Base-by-base conservation (phyloP, 2,797 vertebrate species). In the Hydrolagus colliei region DNA sequence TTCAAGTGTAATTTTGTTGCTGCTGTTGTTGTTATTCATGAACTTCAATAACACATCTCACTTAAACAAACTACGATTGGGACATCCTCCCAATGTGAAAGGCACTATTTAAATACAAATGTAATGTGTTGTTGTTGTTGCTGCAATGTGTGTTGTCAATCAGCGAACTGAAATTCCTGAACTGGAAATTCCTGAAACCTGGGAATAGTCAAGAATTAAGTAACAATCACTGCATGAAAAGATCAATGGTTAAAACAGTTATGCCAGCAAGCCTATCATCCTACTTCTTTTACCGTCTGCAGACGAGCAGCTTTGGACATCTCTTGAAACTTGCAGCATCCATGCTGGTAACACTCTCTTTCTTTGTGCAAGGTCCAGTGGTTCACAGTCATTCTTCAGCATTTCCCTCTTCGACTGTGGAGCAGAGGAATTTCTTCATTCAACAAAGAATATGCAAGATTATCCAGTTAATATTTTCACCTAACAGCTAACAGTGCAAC, bases 331-430 rank as follows among this genome's bases (percentile, higher is more conserved):
- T 82, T 90, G 90, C 88, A 94, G 67, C 94, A 95, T 95, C 94
- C 93, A 95, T 1, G 90, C 86, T 35, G 93, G 94, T 88, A 95
- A 93, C 18, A 90, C 52, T 87, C 94, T 92, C 90, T 91, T 94
- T 86, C 92, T 93, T 62, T 87, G 86, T n/a, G 73, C 0, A 87
- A 80, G 86, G 16, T 88, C 75, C 85, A 76, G 63, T 59, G 87
- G 82, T 78, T 91, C 62, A 0, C 62, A 88, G 86, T 88, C 87
- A 86, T 85, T 84, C 79, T 84, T 84, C 65, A n/a, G 65, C 41
- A 20, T 63, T 18, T 84, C 65, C 20, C 32, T 68, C 65, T 71
- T 71, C 71, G 79, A 84, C 79, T 71, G 14, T 6, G 67, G 65
- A 27, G 65, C 16, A 13, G 67, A 2, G 35, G 35, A 1, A 67